A percentile compares a stretch with the other conserved stretches of the same genome.
Conservation (phyloP, 2,888 invertebrate genomes). For the Eucera pruinosa region DNA sequence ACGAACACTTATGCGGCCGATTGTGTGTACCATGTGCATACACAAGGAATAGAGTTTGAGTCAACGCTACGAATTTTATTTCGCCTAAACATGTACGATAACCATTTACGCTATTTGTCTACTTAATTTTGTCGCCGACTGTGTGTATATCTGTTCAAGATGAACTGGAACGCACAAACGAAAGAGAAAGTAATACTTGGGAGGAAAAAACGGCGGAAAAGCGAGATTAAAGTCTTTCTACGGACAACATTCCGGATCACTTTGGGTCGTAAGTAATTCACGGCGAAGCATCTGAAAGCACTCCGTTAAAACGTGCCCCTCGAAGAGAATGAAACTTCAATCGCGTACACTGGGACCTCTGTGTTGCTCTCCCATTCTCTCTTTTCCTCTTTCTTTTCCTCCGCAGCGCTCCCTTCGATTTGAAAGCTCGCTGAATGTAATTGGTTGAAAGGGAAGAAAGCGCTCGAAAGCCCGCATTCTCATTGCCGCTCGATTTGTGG, state of each 20-base stretch:
- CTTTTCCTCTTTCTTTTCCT: slow-evolving; percentile 3
- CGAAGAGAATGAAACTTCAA: slow-evolving; percentile 69
- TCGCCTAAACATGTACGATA: too few relatives aligned
- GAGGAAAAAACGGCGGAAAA: slow-evolving; percentile 4
- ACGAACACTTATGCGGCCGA: too few relatives aligned
- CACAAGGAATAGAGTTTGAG: too few relatives aligned
- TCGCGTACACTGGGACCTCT: slow-evolving; percentile 52
- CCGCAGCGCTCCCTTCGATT: slow-evolving; percentile 49
- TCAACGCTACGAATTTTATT: too few relatives aligned
- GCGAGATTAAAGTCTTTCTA: slow-evolving; percentile 48
- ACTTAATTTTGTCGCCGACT: too few relatives aligned
- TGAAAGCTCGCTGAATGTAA: slow-evolving; percentile 64
- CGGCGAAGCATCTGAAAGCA: slow-evolving; percentile 61
- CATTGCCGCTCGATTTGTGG: slow-evolving; percentile 69
- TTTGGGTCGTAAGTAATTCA: slow-evolving; percentile 62
- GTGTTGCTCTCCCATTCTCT: slow-evolving; percentile 23
- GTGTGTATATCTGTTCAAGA: neutral
- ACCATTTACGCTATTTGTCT: too few relatives aligned
- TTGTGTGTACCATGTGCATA: too few relatives aligned
- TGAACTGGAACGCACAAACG: neutral
- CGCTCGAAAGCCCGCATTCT: slow-evolving; percentile 62
- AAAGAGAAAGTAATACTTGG: slow-evolving; percentile 27
- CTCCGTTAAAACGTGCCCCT: slow-evolving; percentile 55
- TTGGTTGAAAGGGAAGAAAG: slow-evolving; percentile 71
- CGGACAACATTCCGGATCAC: slow-evolving; percentile 42